Percentiles rank a stretch among this genome's conserved stretches.
Conservation (phyloP, 2,797 vertebrate genomes). For the Pogonophryne albipinna region DNA sequence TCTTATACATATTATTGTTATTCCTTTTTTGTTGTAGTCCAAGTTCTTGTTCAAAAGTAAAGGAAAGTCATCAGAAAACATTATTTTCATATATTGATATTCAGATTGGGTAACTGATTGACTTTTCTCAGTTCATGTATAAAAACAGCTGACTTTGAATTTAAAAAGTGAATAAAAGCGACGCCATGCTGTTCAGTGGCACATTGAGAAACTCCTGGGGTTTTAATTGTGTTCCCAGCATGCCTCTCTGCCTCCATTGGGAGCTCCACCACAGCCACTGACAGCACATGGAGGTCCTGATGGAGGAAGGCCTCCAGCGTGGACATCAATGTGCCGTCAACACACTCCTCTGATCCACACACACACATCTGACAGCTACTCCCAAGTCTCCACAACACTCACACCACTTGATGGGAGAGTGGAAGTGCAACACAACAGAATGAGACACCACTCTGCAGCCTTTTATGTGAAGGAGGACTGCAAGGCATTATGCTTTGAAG, state of each 20-base stretch:
- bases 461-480: slow-evolving; percentile 18
- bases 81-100: too few species aligned
- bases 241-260: slow-evolving; percentile 69
- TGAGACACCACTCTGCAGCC: not conserved
- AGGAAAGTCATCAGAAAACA: too few species aligned
- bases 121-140: not conserved
- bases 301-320: slow-evolving; percentile 37
- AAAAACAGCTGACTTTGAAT: slow-evolving; percentile 15
- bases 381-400: slow-evolving; percentile 40
- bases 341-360: slow-evolving; percentile 53
- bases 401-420: slow-evolving; percentile 42
- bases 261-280: slow-evolving; percentile 69
- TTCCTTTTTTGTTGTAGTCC: too few species aligned
- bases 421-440: slow-evolving; percentile 19
- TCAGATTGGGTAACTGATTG: too few species aligned
- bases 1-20: too few species aligned
- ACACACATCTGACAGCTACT: slow-evolving; percentile 64
- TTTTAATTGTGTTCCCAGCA: slow-evolving; percentile 45
- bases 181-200: slow-evolving; percentile 10
- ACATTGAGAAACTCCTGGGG: slow-evolving; percentile 22
- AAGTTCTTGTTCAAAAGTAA: too few species aligned
- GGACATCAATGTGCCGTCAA: slow-evolving; percentile 57
- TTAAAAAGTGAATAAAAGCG: not conserved
- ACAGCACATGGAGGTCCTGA: slow-evolving; percentile 42
- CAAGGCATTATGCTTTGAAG: too few species aligned